phyloP scores from a whole-genome alignment of 2,113 vertebrate genomes.

The Ailurus styani region DNA sequence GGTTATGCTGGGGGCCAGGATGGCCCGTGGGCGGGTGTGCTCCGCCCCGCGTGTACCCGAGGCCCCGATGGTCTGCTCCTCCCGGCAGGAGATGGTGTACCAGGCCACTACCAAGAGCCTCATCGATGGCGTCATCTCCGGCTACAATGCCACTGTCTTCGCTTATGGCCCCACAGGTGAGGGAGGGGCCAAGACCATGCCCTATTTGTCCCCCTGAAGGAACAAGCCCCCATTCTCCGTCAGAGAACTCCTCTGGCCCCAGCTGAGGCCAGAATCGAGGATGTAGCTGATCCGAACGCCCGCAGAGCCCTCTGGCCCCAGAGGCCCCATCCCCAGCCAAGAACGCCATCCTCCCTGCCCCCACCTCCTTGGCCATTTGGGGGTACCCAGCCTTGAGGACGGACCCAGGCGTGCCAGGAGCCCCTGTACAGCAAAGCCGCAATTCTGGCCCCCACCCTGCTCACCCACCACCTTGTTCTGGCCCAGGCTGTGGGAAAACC shows the following conservation, averaged over 20 bases:
- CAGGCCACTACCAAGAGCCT: slow-evolving; percentile 89
- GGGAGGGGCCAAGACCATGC: neutral
- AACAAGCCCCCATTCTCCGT: neutral
- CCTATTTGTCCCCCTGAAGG: neutral
- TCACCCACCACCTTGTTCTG: neutral
- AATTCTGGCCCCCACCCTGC: rapidly evolving
- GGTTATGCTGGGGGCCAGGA: neutral
- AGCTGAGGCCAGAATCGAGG: neutral
- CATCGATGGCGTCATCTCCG: slow-evolving; percentile 90
- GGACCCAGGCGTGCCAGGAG: neutral
- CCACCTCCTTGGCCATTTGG: neutral
- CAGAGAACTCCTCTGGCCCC: neutral
- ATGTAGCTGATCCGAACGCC: neutral
- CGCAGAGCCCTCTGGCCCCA: neutral
- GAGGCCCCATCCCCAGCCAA: neutral
- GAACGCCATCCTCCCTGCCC: rapidly evolving
- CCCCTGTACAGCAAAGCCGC: neutral
- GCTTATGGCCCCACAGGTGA: slow-evolving; percentile 94
- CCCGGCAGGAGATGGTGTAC: slow-evolving; percentile 90
- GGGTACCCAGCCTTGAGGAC: neutral
- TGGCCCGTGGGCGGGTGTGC: rapidly evolving
- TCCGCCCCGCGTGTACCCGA: neutral
- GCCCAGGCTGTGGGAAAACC: slow-evolving; percentile 92
- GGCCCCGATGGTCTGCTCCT: neutral
- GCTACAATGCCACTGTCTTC: slow-evolving; percentile 93